Evolutionary conservation across 2,797 vertebrate species (phyloP).

Genomic region (Notolepis coatsorum): DNA sequence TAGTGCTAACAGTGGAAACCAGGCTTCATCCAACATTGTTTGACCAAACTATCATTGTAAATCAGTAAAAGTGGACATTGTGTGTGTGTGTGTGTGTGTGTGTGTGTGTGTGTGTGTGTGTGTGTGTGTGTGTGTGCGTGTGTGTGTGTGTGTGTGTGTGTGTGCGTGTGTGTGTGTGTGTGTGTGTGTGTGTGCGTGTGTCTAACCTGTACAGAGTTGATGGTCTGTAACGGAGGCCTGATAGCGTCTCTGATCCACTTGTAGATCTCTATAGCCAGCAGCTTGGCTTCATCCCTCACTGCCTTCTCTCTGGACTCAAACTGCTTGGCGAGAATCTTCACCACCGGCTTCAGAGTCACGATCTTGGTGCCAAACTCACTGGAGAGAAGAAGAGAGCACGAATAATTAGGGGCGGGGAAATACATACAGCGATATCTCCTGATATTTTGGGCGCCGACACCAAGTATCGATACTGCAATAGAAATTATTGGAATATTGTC

Average conservation of each 20-base stretch:
- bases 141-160: no score
- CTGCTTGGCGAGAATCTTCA: conserved; percentile 95
- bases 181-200: background rate
- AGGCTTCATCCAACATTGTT: no score
- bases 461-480: no score
- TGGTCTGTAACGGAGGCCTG: conserved; percentile 90
- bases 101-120: no score
- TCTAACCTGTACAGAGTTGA: conserved; percentile 95
- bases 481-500: no score
- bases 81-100: no score
- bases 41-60: no score
- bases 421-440: no score
- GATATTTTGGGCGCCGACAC: background rate
- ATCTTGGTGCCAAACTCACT: conserved; percentile 99
- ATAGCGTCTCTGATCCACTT: conserved; percentile 97
- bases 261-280: conserved; percentile 94
- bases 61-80: no score
- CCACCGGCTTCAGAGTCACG: conserved; percentile 93
- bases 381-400: conserved; percentile 39
- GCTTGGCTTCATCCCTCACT: conserved; percentile 95
- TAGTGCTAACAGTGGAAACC: no score
- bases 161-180: no score
- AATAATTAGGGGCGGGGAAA: background rate
- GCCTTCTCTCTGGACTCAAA: conserved; percentile 99
- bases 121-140: no score